Evolutionary conservation across 2,113 vertebrate genomes (phyloP).

Genomic region (Isurus oxyrinchus): DNA sequence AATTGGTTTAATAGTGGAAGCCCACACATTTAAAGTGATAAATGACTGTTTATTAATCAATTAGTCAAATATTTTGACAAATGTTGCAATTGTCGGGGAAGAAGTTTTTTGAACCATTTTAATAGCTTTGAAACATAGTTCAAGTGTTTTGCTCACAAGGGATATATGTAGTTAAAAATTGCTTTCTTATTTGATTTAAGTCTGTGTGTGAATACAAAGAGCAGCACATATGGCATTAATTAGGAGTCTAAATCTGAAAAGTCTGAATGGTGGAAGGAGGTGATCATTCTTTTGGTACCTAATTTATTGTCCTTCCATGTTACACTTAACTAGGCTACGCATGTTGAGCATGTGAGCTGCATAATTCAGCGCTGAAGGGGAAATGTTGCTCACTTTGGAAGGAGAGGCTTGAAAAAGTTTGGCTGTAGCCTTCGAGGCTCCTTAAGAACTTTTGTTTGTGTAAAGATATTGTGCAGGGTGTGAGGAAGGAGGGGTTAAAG

Average conservation of each 20-base stretch:
- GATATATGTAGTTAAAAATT: conserved; percentile 15
- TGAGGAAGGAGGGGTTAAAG: conserved; percentile 34
- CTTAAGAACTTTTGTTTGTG: conserved; percentile 19
- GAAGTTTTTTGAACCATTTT: conserved; percentile 33
- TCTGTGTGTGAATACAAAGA: conserved; percentile 29
- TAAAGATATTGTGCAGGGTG: conserved; percentile 27
- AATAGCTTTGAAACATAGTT: conserved; percentile 36
- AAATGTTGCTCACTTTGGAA: conserved; percentile 30
- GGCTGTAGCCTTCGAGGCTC: not conserved
- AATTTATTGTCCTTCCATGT: conserved; percentile 31
- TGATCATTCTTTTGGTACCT: conserved; percentile 35
- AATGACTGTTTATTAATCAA: conserved; percentile 35
- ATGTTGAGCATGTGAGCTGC: not conserved
- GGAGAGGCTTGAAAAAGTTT: not conserved
- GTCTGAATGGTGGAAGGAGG: conserved; percentile 32
- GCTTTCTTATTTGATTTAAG: conserved; percentile 31
- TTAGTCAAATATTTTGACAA: conserved; percentile 36
- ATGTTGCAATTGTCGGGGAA: conserved; percentile 13
- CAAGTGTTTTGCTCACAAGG: conserved; percentile 29
- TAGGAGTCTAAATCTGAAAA: conserved; percentile 34
- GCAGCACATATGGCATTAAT: conserved; percentile 33
- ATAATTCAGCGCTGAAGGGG: conserved; percentile 11
- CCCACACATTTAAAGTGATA: conserved; percentile 36
- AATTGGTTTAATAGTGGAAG: conserved; percentile 34
- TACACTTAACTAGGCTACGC: conserved; percentile 28